Conservation (phyloP, 2,797 vertebrate species). For the Holocentrus rufus region DNA sequence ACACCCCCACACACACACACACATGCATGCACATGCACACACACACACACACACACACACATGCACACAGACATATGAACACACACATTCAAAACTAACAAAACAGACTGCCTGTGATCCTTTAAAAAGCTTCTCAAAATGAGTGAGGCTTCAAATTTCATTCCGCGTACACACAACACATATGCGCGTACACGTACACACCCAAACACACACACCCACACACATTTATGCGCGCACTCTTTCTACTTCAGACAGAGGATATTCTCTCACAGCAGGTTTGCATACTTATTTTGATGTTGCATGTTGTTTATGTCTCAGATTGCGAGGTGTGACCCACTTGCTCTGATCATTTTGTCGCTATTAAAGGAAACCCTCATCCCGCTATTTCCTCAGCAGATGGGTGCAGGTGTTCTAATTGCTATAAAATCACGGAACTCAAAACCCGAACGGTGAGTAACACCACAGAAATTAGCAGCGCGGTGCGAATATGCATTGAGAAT, state of each 20-base stretch:
- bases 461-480: constrained; percentile 35
- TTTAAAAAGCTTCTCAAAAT: constrained; percentile 65
- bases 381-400: constrained; percentile 50
- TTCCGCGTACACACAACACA: constrained; percentile 13
- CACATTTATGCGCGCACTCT: constrained; percentile 25
- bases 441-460: constrained; percentile 30
- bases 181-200: background rate
- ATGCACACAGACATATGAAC: constrained; percentile 18
- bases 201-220: constrained; percentile 15
- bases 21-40: background rate
- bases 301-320: constrained; percentile 68
- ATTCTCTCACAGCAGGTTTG: constrained; percentile 69
- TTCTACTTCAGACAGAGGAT: constrained; percentile 52
- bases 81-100: constrained; percentile 61
- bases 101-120: constrained; percentile 62
- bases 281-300: constrained; percentile 69
- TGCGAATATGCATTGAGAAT: constrained; percentile 21
- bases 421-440: constrained; percentile 48
- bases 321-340: constrained; percentile 72
- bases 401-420: constrained; percentile 65
- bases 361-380: constrained; percentile 59
- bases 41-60: constrained; percentile 3
- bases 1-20: constrained; percentile 5
- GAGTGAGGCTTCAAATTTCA: constrained; percentile 45
- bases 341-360: constrained; percentile 68